Evolutionary conservation across 2,888 invertebrate species (phyloP), one percentile per base, ranked within the genome.

Genomic region (Heliconius aoede): DNA sequence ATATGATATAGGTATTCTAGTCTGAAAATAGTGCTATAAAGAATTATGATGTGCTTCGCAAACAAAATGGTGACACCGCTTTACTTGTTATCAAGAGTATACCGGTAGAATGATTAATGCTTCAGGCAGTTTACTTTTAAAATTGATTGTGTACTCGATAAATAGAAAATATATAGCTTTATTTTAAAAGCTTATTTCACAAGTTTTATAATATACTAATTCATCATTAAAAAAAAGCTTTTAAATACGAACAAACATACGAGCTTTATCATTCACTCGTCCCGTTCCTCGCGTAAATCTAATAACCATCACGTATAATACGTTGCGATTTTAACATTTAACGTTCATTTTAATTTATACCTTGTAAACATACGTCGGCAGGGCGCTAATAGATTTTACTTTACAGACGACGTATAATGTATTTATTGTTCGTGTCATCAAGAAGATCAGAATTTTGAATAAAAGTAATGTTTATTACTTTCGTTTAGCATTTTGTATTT

Each of bases 341-440:
- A 72, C 71, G 61, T 46, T 36, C 18, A 58, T 71, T 73, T 75
- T 79, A 73, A 77, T 77, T 75, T 26, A 72, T 76, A 69, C 46
- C 46, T 69, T 62, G 78, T 78, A 76, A 68, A 79, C 76, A 72
- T 46, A 71, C 74, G 74, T 79, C 73, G 65, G 74, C 87, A 84
- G 84, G 82, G 84, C 87, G 86, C 89, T 90, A 87, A 88, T 91
- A 87, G 88, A 81, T 82, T 83, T 40, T 21, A 55, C 24, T 32
- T 15, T 36, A 58, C n/a, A 24, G 18, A 71, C 8, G 18, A 71
- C 13, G 55, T 36, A 24, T n/a, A n/a, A n/a, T n/a, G n/a, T n/a
- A 24, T 24, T 32, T 36, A 55, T 32, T 58, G 15, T 46, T 30
- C 30, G 5, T 13, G n/a, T 69, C n/a, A 30, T 46, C 15, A 15